Evolutionary conservation across 2,113 vertebrate species (phyloP), one percentile per base, ranked within the genome.

Genomic region (Ageneiosus marmoratus): DNA sequence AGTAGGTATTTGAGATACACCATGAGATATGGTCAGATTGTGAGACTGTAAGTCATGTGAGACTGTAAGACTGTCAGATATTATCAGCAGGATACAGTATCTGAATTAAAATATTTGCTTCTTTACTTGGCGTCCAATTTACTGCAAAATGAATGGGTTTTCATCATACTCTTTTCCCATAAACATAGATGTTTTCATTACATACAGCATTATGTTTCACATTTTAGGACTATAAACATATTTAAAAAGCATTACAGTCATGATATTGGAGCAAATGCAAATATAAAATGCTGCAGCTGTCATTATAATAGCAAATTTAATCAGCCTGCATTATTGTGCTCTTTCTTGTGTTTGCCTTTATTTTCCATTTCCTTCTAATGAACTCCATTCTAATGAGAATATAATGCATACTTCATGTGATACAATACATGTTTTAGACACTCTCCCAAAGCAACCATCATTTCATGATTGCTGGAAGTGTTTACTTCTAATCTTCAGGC

Each of bases 401-500:
- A 55, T 29, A 74, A 51, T 53, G 34, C 69, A 15, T 76, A 22
- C 9, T 11, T 1, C 16, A 53, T 11, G 8, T 75, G 50, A 12
- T 34, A 13, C 4, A 18, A 53, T 24, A 1, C 29, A 34, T 32
- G 29, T 34, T 34, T 53, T 18, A 22, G 29, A 22, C 73, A 22
- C 18, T 32, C 18, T 55, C 29, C 16, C 29, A 34, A 76, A 53
- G 27, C 73, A 75, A 32, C 27, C 46, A 34, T 53, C 73, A 34
- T 51, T 32, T 74, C n/a, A 29, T 22, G 8, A 27, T 48, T 27
- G n/a, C 24, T 27, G 44, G 41, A 37, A 55, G 20, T 76, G 73
- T 55, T 76, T 55, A 76, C 50, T 55, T 4, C 20, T 76, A 76
- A 76, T 76, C 29, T 24, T 18, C 48, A 55, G 73, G 50, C 9